phyloP scores from a whole-genome alignment of 2,797 vertebrate species.

The Loriculus beryllinus region DNA sequence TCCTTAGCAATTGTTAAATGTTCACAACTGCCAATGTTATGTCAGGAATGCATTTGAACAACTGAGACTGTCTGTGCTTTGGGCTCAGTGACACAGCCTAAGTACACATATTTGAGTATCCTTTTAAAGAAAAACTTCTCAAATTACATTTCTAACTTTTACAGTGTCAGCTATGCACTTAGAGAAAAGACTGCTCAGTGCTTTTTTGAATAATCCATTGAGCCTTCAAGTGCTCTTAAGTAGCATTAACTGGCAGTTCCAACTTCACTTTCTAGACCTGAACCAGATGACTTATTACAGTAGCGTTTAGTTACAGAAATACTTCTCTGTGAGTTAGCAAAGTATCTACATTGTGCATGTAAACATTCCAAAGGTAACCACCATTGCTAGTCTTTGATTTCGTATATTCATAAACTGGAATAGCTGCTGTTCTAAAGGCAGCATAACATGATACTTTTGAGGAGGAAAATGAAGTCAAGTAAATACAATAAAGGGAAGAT shows the following conservation, averaged over 20 bases:
- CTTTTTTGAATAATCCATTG: conserved; percentile 28
- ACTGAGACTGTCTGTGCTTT: background rate
- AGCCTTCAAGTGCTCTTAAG: conserved; percentile 37
- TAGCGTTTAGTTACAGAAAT: background rate
- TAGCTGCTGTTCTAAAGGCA: background rate
- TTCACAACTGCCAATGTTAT: background rate
- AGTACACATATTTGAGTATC: background rate
- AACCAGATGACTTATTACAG: background rate
- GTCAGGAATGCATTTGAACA: conserved; percentile 36
- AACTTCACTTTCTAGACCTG: conserved; percentile 20
- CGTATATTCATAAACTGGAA: background rate
- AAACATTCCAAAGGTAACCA: background rate
- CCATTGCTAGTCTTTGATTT: background rate
- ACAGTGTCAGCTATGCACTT: background rate
- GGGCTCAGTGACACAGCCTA: background rate
- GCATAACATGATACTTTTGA: background rate
- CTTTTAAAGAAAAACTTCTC: background rate
- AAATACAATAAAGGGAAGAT: background rate
- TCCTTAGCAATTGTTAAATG: background rate
- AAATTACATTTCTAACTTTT: conserved; percentile 22
- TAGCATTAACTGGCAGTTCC: background rate
- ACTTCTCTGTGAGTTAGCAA: background rate
- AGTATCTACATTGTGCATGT: background rate
- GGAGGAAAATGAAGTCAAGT: background rate
- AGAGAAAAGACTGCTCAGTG: background rate